Percentiles rank a stretch among this genome's conserved stretches.
Conservation (phyloP, 2,888 invertebrate species). For the Escarpia spicata region DNA sequence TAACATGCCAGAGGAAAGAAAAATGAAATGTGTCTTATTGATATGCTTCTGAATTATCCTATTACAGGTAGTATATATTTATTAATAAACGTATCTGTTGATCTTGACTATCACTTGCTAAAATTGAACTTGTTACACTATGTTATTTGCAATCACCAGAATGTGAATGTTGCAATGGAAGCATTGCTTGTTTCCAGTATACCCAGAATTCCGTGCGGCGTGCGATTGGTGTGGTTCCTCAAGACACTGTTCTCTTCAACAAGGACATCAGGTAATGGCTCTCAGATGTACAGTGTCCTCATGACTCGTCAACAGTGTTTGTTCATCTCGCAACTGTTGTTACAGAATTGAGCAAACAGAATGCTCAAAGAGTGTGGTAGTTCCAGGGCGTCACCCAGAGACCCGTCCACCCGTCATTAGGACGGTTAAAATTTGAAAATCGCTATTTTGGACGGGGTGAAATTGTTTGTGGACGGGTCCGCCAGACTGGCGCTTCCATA, state of each 20-base stretch:
- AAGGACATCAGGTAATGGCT: conserved; percentile 80
- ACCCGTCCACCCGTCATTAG: too few relatives aligned
- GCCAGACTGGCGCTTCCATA: too few relatives aligned
- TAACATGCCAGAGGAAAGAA: background rate
- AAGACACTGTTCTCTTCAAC: conserved; percentile 93
- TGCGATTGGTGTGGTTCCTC: conserved; percentile 70
- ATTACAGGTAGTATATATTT: background rate
- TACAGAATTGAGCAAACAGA: too few relatives aligned
- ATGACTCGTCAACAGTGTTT: background rate
- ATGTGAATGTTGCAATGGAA: background rate
- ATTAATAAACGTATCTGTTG: background rate
- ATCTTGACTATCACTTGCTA: too few relatives aligned
- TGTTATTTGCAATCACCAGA: too few relatives aligned
- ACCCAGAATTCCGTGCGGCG: conserved; percentile 66
- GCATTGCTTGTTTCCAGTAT: conserved; percentile 52
- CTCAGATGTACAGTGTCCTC: background rate
- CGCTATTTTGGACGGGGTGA: too few relatives aligned
- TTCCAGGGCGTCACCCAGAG: too few relatives aligned
- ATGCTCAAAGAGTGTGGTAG: too few relatives aligned
- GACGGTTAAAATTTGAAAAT: too few relatives aligned
- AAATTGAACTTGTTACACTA: too few relatives aligned
- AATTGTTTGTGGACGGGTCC: too few relatives aligned
- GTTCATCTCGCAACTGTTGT: too few relatives aligned
- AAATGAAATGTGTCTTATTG: background rate
- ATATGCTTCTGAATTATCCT: background rate